A percentile compares a stretch with the other conserved stretches of the same genome.
These are phyloP conservation scores for Tribolium madens DNA, from an alignment of 1,140 invertebrate genomes.

Conservation along the genomic window DNA sequence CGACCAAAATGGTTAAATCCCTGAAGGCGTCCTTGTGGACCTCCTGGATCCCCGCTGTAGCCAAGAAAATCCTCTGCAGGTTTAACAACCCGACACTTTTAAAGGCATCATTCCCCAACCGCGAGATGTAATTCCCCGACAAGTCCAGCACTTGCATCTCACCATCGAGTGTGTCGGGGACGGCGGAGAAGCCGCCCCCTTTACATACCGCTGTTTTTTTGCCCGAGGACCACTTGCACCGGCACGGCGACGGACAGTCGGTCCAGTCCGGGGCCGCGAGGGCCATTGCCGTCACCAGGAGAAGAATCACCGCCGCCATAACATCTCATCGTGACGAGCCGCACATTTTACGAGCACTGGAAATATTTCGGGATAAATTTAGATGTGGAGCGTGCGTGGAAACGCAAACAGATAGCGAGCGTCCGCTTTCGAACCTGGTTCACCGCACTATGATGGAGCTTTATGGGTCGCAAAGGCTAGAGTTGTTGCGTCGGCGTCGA, in stretches of 20 bases:
- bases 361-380: conserved; percentile 9
- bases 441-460: conserved; percentile 66
- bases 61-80: conserved; percentile 84
- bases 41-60: conserved; percentile 78
- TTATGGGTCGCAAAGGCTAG: conserved; percentile 63
- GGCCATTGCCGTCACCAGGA: conserved; percentile 63
- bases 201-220: conserved; percentile 89
- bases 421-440: conserved; percentile 58
- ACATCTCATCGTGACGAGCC: conserved; percentile 57
- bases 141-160: conserved; percentile 90
- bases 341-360: not conserved
- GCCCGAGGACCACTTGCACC: conserved; percentile 90
- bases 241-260: conserved; percentile 83
- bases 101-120: conserved; percentile 84
- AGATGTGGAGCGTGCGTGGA: conserved; percentile 17
- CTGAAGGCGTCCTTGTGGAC: conserved; percentile 87
- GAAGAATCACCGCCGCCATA: conserved; percentile 60
- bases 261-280: conserved; percentile 80
- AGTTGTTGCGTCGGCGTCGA: conserved; percentile 66
- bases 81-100: conserved; percentile 83
- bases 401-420: conserved; percentile 27
- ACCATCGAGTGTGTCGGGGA: conserved; percentile 80
- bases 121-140: conserved; percentile 81
- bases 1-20: conserved; percentile 87
- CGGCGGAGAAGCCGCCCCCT: conserved; percentile 78